phyloP scores from a whole-genome alignment of 2,797 vertebrate species.

The Sebastes diaconus region DNA sequence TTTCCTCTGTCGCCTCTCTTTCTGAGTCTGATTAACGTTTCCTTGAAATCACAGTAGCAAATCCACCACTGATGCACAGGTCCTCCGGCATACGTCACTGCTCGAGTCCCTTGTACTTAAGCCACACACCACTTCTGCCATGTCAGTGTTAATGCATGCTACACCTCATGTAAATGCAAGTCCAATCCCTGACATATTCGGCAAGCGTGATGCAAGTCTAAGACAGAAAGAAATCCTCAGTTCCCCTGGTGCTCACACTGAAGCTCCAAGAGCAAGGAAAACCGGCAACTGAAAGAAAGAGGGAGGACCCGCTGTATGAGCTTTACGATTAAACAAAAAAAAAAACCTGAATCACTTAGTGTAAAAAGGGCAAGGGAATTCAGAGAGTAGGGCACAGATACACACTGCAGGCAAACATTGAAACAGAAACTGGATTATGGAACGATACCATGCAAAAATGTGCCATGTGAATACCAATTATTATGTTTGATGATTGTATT shows the following conservation, averaged over 20 bases:
- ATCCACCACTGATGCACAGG: constrained; percentile 16
- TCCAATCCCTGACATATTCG: constrained; percentile 60
- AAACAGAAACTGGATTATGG: constrained; percentile 1
- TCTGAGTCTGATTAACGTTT: not conserved
- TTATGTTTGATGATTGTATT: constrained; percentile 23
- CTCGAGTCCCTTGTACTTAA: constrained; percentile 11
- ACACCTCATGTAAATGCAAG: constrained; percentile 38
- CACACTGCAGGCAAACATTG: constrained; percentile 6
- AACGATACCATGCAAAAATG: constrained; percentile 16
- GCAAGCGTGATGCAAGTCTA: constrained; percentile 72
- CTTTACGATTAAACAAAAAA: not conserved
- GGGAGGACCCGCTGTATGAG: constrained; percentile 4
- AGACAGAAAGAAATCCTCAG: constrained; percentile 58
- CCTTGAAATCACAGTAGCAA: constrained; percentile 23
- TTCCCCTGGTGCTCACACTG: constrained; percentile 38
- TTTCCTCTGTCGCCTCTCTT: not conserved
- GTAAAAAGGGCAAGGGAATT: constrained; percentile 30
- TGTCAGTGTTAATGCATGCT: constrained; percentile 42
- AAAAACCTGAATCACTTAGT: constrained; percentile 9
- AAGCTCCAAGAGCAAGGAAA: constrained; percentile 34
- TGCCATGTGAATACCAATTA: constrained; percentile 26
- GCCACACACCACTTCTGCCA: constrained; percentile 31
- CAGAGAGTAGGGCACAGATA: constrained; percentile 43
- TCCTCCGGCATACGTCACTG: constrained; percentile 14
- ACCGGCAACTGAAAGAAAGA: constrained; percentile 26